Base-by-base conservation (phyloP, 2,113 vertebrate species). In the Rhinoptilus africanus region DNA sequence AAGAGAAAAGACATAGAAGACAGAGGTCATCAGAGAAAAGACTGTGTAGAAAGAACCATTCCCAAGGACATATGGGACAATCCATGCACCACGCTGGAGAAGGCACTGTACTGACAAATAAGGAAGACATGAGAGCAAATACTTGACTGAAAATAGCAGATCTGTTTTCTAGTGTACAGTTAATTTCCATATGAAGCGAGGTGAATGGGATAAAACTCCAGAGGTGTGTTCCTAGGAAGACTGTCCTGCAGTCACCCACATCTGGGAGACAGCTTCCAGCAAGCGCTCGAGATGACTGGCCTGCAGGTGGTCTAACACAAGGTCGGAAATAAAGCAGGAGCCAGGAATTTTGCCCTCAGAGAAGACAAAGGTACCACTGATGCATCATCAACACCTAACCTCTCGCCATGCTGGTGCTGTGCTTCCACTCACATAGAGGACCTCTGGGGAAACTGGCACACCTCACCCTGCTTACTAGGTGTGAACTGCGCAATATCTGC, bases 381-480 rank as follows among this genome's bases (percentile, higher is more conserved):
- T 8, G 22, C 78, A n/a, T 14, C 51, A 27, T 84, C 37, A 91
- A 22, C 67, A 37, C n/a, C 37, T 35, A n/a, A 41, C 10, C 6
- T 27, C 56, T 48, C 20, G 11, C 5, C 1, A 9, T 87, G 41
- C 21, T 82, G 13, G 43, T 64, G 2, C 6, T n/a, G 34, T 0
- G 0, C 20, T 85, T 68, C 21, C 18, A 12, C 27, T 39, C 4
- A 1, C 23, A 5, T 0, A 6, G 0, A 19, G 48, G 43, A 47
- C 14, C 30, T 41, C 9, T 7, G 60, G 7, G 45, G 32, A 50
- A 57, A 53, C 8, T 0, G 41, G 22, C n/a, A 14, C 47, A 5
- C 12, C 23, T 10, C 27, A 6, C 6, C 35, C 62, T 2, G 26
- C 5, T 15, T 1, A 3, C 35, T 39, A 2, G 8, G 13, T 6